Evolutionary conservation across 2,797 vertebrate genomes (phyloP).

Genomic region (Dipus sagitta): DNA sequence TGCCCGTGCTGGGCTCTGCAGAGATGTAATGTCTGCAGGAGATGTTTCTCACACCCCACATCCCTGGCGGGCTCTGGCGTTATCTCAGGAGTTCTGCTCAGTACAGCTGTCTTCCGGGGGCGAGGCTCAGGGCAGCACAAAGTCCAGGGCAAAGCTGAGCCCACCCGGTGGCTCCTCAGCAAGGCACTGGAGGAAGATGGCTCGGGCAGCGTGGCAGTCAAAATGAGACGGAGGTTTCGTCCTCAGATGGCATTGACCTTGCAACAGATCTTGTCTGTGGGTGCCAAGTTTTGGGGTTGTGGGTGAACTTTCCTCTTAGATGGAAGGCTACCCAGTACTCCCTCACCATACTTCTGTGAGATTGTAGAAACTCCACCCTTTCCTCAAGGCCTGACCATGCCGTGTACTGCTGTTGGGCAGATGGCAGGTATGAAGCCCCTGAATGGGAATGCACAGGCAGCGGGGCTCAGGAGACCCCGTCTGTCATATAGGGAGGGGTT

Average conservation of each 20-base stretch:
- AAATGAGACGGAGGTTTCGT: background rate
- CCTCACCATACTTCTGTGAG: background rate
- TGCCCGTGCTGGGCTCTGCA: background rate
- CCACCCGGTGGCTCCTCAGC: background rate
- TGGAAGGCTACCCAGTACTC: background rate
- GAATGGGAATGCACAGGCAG: background rate
- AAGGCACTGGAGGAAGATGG: background rate
- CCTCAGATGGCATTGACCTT: conserved; percentile 25
- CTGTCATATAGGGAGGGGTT: background rate
- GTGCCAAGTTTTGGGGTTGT: background rate
- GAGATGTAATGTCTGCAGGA: background rate
- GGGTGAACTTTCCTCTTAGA: background rate
- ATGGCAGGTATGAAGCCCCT: background rate
- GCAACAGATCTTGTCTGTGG: conserved; percentile 28
- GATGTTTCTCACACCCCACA: background rate
- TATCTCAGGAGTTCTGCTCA: background rate
- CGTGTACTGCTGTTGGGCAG: background rate
- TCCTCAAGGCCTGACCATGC: background rate
- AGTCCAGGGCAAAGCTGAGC: background rate
- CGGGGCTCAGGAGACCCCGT: background rate
- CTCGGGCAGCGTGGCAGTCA: background rate
- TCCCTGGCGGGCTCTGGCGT: background rate
- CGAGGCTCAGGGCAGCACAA: background rate
- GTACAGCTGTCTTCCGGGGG: background rate
- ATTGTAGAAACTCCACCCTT: background rate